Conservation (phyloP, 2,113 vertebrate species). For the Chionomys nivalis region DNA sequence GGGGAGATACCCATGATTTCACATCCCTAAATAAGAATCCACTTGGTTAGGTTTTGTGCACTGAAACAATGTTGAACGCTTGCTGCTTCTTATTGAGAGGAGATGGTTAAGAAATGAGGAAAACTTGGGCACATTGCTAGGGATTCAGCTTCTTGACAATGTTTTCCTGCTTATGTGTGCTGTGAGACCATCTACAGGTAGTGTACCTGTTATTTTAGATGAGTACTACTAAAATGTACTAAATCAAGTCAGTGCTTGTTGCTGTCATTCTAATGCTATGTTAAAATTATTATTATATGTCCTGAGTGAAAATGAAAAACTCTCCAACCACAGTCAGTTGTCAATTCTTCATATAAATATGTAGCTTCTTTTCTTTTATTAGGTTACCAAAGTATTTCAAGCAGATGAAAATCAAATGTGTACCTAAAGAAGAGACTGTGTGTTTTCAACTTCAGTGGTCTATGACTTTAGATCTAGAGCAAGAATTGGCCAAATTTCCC, state of each 20-base stretch:
- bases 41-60: not conserved
- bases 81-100: not conserved
- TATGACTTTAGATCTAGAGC: not conserved
- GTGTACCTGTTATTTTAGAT: slow-evolving; percentile 28
- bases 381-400: slow-evolving; percentile 83
- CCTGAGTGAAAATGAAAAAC: slow-evolving; percentile 82
- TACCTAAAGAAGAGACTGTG: slow-evolving; percentile 35
- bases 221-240: slow-evolving; percentile 44
- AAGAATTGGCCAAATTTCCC: slow-evolving; percentile 52
- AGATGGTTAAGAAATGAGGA: not conserved
- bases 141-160: not conserved
- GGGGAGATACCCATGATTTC: not conserved
- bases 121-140: not conserved
- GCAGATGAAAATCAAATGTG: slow-evolving; percentile 86
- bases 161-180: slow-evolving; percentile 39
- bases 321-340: slow-evolving; percentile 79
- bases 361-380: slow-evolving; percentile 83
- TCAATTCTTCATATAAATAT: slow-evolving; percentile 85
- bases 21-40: not conserved
- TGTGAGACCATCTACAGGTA: not conserved
- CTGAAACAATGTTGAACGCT: not conserved
- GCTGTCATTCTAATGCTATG: slow-evolving; percentile 54
- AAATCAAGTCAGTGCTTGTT: slow-evolving; percentile 69
- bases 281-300: slow-evolving; percentile 69
- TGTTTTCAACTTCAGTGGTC: slow-evolving; percentile 58